A percentile compares a stretch with the other conserved stretches of the same genome.
Conservation (phyloP, 1,140 invertebrate species). For the Bradysia coprophila region DNA sequence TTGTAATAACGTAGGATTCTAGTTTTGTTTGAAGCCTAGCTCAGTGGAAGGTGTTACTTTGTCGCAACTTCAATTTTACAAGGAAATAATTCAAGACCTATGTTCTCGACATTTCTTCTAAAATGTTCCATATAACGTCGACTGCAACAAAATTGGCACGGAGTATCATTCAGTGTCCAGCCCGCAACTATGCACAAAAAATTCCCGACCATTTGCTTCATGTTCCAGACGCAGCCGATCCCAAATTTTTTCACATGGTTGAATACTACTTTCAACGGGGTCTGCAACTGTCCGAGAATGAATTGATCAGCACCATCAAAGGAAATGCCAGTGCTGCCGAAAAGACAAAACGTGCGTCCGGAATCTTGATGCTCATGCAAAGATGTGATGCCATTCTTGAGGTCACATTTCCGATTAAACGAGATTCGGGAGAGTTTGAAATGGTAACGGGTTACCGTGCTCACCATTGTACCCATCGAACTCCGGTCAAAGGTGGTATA, state of each 20-base stretch:
- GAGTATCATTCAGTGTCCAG: no score
- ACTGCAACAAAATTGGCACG: no score
- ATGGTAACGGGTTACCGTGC: background rate
- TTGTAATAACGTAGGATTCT: no score
- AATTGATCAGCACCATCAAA: background rate
- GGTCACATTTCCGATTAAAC: background rate
- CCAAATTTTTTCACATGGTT: background rate
- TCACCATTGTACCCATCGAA: background rate
- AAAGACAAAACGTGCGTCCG: background rate
- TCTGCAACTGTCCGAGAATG: background rate
- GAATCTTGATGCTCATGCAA: background rate
- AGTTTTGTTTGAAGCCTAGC: no score
- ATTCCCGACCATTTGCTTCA: background rate
- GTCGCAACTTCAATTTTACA: no score
- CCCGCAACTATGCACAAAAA: no score
- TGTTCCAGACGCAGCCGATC: background rate
- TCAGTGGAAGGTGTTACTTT: no score
- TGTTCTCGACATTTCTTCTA: no score
- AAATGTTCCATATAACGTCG: no score
- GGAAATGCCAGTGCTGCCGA: background rate
- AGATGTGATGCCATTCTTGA: background rate
- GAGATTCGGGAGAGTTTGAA: background rate
- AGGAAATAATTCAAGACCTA: no score
- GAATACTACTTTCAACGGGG: background rate
- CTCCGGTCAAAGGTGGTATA: constrained; percentile 48